Base-by-base conservation (phyloP, 64 coral and sea anemone genomes). In the Pocillopora verrucosa region DNA sequence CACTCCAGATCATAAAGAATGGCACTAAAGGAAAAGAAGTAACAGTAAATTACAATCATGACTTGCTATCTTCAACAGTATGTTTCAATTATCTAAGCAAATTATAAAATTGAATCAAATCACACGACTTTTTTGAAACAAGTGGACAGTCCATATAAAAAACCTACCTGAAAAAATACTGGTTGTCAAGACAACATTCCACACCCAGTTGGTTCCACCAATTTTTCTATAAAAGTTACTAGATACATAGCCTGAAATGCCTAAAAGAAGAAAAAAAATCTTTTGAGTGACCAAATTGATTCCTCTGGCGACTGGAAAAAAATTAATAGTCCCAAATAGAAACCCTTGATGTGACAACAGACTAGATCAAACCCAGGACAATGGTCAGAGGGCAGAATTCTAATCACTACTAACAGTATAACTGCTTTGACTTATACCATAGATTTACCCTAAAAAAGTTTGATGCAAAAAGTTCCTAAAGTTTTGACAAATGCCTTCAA, bases 171-270 rank as follows among this genome's bases (percentile, higher is more conserved):
- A 90, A 75, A 99, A 99, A 7, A 99, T 56, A 67, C 93, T 91
- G 22, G 97, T 87, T 2, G 97, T 99, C 60, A 99, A 76, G 19
- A 99, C 82, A 76, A 95, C 87, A 56, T 93, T 99, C 97, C 97
- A 99, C n/a, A 99, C 97, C 97, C 97, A 99, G 60, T 95, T 95
- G 35, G 94, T 92, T 22, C 97, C 97, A 15, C 97, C 93, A 73
- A 99, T 99, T 63, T 99, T 99, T 62, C 88, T 99, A 75, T 99
- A 99, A 45, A 88, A 94, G 60, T 92, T 93, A 59, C 93, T 93
- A 9, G 97, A 87, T 35, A 99, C 94, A 86, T 95, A 99, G 11
- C 97, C 97, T 65, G 97, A 99, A 11, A 99, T 76, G 86, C 97
- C 97, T 99, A 63, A 77, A 86, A 36, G 60, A 70, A 79, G 61